phyloP scores from a whole-genome alignment of 2,797 vertebrate genomes.

The Furcifer pardalis region DNA sequence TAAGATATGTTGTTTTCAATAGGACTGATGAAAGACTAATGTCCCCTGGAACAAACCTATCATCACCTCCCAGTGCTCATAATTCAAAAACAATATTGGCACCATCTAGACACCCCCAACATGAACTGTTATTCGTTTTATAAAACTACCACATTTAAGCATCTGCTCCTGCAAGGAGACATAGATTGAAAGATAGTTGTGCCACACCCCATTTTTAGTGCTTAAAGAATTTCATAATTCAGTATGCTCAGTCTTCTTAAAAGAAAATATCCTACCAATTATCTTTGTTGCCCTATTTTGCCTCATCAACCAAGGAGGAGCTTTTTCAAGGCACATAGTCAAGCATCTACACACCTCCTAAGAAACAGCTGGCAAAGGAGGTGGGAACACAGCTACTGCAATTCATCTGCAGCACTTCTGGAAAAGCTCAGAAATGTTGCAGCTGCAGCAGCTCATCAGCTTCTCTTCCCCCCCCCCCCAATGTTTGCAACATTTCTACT shows the following conservation, averaged over 20 bases:
- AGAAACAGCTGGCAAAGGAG: slow-evolving; percentile 9
- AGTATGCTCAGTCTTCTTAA: slow-evolving; percentile 5
- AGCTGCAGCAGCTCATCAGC: slow-evolving; percentile 18
- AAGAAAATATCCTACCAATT: slow-evolving; percentile 33
- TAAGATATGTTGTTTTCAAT: not conserved
- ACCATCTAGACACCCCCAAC: not conserved
- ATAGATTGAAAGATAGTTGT: slow-evolving; percentile 3
- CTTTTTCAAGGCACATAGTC: slow-evolving; percentile 20
- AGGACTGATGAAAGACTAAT: not conserved
- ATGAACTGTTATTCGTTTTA: not conserved
- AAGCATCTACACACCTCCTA: slow-evolving; percentile 6
- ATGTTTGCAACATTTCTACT: not conserved
- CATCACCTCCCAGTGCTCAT: not conserved
- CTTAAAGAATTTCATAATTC: not conserved
- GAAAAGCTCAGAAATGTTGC: not conserved
- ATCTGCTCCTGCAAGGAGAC: not conserved
- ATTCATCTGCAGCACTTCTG: slow-evolving; percentile 35
- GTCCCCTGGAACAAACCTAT: not conserved
- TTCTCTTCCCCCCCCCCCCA: not conserved
- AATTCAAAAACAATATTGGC: not conserved
- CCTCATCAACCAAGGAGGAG: slow-evolving; percentile 24
- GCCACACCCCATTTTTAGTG: not conserved
- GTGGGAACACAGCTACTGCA: slow-evolving; percentile 14
- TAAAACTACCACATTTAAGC: not conserved
- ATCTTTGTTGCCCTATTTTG: slow-evolving; percentile 52